phyloP scores from a whole-genome alignment of 2,888 invertebrate genomes.

The Tortricodes alternella region DNA sequence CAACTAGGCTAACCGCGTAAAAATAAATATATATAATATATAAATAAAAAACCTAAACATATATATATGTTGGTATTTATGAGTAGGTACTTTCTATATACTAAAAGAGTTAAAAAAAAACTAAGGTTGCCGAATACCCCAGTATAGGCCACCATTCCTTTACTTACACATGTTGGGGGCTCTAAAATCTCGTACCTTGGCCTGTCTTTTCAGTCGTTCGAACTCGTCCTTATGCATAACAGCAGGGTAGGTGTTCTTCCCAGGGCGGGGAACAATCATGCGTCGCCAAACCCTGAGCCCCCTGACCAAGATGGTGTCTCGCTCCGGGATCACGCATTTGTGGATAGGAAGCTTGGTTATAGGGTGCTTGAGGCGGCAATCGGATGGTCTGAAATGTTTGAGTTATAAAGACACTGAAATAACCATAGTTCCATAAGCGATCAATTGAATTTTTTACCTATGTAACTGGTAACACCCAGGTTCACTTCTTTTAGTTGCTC shows the following conservation, averaged over 20 bases:
- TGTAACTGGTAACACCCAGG: conserved; percentile 73
- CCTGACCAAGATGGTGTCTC: conserved; percentile 55
- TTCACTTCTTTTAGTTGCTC: conserved; percentile 47
- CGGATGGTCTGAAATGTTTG: conserved; percentile 66
- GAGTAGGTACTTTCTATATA: too few relatives aligned
- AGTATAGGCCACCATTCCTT: neutral
- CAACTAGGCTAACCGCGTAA: too few relatives aligned
- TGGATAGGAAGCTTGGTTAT: conserved; percentile 65
- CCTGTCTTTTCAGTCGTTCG: conserved; percentile 81
- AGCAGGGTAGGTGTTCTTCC: conserved; percentile 81
- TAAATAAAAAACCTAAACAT: too few relatives aligned
- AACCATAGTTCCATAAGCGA: too few relatives aligned
- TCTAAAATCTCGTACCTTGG: conserved; percentile 79
- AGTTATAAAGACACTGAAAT: too few relatives aligned
- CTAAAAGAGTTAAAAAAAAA: too few relatives aligned
- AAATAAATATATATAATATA: too few relatives aligned
- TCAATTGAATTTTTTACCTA: too few relatives aligned
- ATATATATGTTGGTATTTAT: too few relatives aligned
- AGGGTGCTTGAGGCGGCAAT: conserved; percentile 74
- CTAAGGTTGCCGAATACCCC: too few relatives aligned
- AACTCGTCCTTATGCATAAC: conserved; percentile 84
- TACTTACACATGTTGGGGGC: neutral
- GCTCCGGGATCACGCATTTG: conserved; percentile 62
- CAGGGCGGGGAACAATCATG: conserved; percentile 76
- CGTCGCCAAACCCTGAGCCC: conserved; percentile 67